These are phyloP conservation scores for Antennarius maculatus DNA, from an alignment of 2,797 vertebrate species.

Conservation along the genomic window DNA sequence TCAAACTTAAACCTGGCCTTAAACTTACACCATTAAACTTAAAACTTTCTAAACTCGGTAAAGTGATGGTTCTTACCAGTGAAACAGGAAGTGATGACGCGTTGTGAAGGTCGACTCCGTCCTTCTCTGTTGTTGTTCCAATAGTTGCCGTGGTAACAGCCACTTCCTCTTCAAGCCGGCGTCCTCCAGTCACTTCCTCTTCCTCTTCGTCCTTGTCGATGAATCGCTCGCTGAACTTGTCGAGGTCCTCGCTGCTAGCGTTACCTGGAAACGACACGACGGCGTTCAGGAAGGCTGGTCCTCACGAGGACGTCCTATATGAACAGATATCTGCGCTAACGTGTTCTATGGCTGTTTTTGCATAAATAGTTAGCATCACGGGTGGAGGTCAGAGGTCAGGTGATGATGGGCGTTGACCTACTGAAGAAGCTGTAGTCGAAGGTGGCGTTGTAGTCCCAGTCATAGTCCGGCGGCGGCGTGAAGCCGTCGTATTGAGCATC, in stretches of 20 bases:
- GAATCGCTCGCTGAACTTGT: slow-evolving; percentile 31
- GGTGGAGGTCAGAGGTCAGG: neutral
- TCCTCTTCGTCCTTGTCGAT: neutral
- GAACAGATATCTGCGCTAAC: too few relatives aligned
- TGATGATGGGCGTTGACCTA: slow-evolving; percentile 46
- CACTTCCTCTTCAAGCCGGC: neutral
- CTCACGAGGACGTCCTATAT: too few relatives aligned
- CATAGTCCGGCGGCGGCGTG: slow-evolving; percentile 62
- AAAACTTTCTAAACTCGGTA: neutral
- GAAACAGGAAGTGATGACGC: slow-evolving; percentile 31
- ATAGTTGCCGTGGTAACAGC: slow-evolving; percentile 20
- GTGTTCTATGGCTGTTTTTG: too few relatives aligned
- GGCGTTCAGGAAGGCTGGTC: too few relatives aligned
- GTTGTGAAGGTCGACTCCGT: rapidly evolving
- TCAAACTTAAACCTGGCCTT: too few relatives aligned
- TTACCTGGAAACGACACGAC: slow-evolving; percentile 53
- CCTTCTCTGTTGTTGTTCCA: neutral
- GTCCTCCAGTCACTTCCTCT: slow-evolving; percentile 6
- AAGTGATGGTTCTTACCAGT: slow-evolving; percentile 35
- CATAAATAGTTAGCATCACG: too few relatives aligned
- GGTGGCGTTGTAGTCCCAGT: slow-evolving; percentile 67
- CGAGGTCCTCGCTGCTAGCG: slow-evolving; percentile 56
- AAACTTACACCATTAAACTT: neutral
- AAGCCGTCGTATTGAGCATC: slow-evolving; percentile 35
- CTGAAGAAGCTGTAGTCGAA: slow-evolving; percentile 75